These are phyloP conservation scores for Amphilophus citrinellus DNA, from an alignment of 2,113 vertebrate species.

Conservation along the genomic window DNA sequence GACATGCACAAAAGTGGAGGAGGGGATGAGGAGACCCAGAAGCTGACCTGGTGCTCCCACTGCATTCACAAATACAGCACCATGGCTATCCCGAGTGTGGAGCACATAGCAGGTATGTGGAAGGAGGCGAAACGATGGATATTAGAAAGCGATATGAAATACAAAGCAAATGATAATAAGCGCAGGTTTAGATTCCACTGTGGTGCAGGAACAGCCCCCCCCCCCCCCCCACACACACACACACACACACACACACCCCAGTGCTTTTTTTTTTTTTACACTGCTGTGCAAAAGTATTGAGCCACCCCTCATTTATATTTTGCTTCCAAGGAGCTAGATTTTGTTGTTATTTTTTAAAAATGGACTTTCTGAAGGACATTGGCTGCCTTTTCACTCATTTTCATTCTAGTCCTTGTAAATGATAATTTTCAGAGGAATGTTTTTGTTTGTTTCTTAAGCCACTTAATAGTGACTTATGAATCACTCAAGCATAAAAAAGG, in stretches of 20 bases:
- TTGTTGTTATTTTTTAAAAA: too few relatives aligned
- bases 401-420: too few relatives aligned
- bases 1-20: slow-evolving; percentile 80
- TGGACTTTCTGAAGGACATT: too few relatives aligned
- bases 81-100: slow-evolving; percentile 92
- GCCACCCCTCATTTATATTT: not conserved
- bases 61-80: slow-evolving; percentile 93
- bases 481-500: slow-evolving; percentile 1
- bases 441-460: not conserved
- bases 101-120: slow-evolving; percentile 91
- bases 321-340: too few relatives aligned
- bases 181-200: not conserved
- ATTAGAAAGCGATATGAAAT: not conserved
- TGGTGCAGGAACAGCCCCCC: not conserved
- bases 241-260: too few relatives aligned
- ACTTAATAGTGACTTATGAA: not conserved
- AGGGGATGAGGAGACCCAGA: slow-evolving; percentile 81
- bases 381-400: too few relatives aligned
- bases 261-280: not conserved
- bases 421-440: not conserved
- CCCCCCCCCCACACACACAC: not conserved
- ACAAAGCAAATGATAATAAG: not conserved
- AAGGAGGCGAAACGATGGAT: not conserved
- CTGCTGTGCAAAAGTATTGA: not conserved
- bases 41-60: slow-evolving; percentile 89